Percentiles rank a stretch among this genome's conserved stretches.
Conservation (phyloP, 2,888 invertebrate genomes). For the Heliconius sara region DNA sequence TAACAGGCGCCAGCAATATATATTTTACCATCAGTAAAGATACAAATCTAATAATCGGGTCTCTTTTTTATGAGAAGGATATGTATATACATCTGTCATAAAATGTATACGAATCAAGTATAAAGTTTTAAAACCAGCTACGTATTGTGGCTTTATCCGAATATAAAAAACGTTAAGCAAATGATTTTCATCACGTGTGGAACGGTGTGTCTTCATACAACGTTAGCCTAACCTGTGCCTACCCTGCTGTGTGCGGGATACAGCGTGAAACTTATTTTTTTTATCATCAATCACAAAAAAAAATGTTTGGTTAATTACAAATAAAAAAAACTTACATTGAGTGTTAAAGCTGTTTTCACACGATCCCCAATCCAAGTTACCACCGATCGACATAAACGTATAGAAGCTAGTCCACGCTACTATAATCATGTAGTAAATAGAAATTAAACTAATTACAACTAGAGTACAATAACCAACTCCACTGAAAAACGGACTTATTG, state of each 20-base stretch:
- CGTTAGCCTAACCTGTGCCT: no score
- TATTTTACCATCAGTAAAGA: slow-evolving; percentile 16
- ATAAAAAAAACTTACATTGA: slow-evolving; percentile 74
- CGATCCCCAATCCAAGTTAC: slow-evolving; percentile 87
- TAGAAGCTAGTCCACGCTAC: slow-evolving; percentile 91
- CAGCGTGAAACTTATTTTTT: no score
- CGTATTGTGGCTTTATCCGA: not conserved
- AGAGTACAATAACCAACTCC: slow-evolving; percentile 88
- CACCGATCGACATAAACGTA: slow-evolving; percentile 87
- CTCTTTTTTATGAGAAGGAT: slow-evolving; percentile 5
- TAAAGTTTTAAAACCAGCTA: not conserved
- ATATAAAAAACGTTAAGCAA: no score
- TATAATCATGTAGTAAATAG: slow-evolving; percentile 91
- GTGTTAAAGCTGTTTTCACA: slow-evolving; percentile 86
- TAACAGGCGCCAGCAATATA: not conserved
- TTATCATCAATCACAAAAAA: no score
- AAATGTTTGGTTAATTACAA: not conserved
- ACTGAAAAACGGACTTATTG: slow-evolving; percentile 85
- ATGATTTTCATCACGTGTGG: no score
- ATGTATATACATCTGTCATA: not conserved
- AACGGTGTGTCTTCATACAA: no score
- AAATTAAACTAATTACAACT: slow-evolving; percentile 88
- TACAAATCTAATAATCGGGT: slow-evolving; percentile 5
- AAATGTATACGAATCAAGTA: not conserved
- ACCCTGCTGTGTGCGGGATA: no score